Evolutionary conservation across 2,797 vertebrate species (phyloP), one percentile per base, ranked within the genome.

Genomic region (Tadarida brasiliensis): DNA sequence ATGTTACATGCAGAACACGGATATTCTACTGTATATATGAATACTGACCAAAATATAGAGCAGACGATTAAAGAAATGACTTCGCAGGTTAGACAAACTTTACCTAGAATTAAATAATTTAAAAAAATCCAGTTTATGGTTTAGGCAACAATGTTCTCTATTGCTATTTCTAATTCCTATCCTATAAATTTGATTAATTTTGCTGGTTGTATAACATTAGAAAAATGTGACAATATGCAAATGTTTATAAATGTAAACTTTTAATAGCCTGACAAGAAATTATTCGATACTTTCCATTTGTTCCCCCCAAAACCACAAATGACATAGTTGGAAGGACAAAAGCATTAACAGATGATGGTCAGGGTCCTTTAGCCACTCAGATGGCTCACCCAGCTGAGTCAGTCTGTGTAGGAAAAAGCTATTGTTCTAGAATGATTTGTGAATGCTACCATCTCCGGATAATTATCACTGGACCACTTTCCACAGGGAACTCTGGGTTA

Each of bases 141-240:
- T 91, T 81, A 65, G 28, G 59, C 39, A 80, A 90, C 59, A 78
- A 39, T 70, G 3, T 94, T 94, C 44, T 11, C 67, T 51, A 9
- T 51, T 59, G 22, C 80, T 83, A 49, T 6, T 95, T 90, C 63
- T 93, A 65, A 77, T 97, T 95, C 81, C 90, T 51, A 67, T 81
- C 65, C 59, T 95, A 24, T 77, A 11, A 59, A 77, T 65, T 19
- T 80, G 65, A 94, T 96, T 30, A 2, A 76, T 54, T 81, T 96
- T 96, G 30, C 39, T 96, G 88, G 90, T 61, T n/a, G 56, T 39
- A 87, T 35, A 90, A 87, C 84, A 71, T 97, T 57, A 67, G 86
- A 88, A 94, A 84, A 56, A 39, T 54, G 68, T 90, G 71, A 0
- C 33, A 70, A 65, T 68, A 87, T 24, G 54, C 49, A 19, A 93